Evolutionary conservation across 1,140 invertebrate genomes (phyloP).

Genomic region (Nebria ingens): DNA sequence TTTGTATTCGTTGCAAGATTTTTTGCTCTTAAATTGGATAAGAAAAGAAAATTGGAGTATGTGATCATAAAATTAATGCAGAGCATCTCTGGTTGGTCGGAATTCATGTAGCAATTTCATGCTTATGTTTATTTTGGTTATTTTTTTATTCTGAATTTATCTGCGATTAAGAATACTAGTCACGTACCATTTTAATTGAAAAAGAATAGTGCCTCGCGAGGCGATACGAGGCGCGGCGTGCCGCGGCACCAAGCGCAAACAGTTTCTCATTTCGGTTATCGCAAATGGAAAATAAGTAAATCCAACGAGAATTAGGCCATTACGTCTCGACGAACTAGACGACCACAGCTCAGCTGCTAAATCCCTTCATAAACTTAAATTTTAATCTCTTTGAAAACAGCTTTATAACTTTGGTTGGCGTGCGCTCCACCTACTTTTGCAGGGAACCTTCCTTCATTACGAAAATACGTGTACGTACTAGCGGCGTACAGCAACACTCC

Average conservation of each 20-base stretch:
- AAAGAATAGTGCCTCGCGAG: not conserved
- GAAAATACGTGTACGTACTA: not conserved
- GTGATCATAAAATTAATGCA: not conserved
- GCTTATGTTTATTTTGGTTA: not conserved
- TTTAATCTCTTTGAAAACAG: conserved; percentile 25
- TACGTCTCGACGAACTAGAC: not conserved
- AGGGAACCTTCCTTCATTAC: not conserved
- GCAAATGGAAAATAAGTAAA: not conserved
- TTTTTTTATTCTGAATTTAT: not conserved
- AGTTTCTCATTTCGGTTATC: conserved; percentile 7
- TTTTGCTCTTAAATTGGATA: too few relatives aligned
- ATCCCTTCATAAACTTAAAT: conserved; percentile 23
- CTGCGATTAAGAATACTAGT: not conserved
- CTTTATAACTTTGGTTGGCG: conserved; percentile 17
- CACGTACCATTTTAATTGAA: not conserved
- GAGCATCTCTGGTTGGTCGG: not conserved
- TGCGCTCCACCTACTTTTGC: not conserved
- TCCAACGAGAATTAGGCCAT: conserved; percentile 5
- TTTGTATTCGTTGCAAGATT: too few relatives aligned
- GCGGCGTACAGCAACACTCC: not conserved
- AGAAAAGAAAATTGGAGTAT: too few relatives aligned
- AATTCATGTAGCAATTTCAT: too few relatives aligned
- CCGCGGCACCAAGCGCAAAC: not conserved
- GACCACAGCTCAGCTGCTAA: conserved; percentile 4
- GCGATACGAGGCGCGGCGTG: too few relatives aligned